A percentile compares a stretch with the other conserved stretches of the same genome.
Evolutionary conservation across 2,113 vertebrate genomes (phyloP).

Genomic region (Misgurnus mizolepis): DNA sequence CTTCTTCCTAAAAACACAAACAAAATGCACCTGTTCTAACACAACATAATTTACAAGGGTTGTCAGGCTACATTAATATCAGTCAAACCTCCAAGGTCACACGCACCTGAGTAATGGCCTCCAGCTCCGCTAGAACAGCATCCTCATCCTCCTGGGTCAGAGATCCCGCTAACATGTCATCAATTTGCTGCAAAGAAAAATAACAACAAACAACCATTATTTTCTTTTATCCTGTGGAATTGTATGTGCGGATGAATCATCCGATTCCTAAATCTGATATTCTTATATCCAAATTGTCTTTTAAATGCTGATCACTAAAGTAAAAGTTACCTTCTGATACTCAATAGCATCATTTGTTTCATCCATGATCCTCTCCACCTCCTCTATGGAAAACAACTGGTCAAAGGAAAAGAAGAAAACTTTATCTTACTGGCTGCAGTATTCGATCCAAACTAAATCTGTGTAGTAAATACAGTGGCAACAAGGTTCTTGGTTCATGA

Average conservation of each 20-base stretch:
- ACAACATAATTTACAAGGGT: neutral
- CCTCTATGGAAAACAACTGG: conserved; percentile 93
- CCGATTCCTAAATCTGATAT: neutral
- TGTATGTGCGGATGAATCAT: neutral
- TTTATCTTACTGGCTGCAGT: neutral
- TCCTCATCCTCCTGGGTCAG: conserved; percentile 90
- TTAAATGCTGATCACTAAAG: neutral
- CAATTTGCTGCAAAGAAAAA: conserved; percentile 85
- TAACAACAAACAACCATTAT: neutral
- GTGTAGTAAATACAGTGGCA: too few relatives aligned
- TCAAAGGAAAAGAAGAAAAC: neutral
- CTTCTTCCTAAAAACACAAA: conserved; percentile 68
- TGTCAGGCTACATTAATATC: neutral
- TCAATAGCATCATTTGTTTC: conserved; percentile 94
- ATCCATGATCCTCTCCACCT: conserved; percentile 94
- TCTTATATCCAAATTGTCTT: neutral
- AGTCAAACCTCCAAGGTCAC: neutral
- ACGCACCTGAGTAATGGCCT: conserved; percentile 87
- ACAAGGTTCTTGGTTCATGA: too few relatives aligned
- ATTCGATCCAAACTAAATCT: too few relatives aligned
- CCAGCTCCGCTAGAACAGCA: conserved; percentile 88
- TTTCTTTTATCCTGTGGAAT: neutral
- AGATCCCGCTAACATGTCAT: conserved; percentile 87
- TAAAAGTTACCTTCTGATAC: conserved; percentile 85
- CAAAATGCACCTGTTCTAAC: neutral